Conservation (phyloP, 2,888 invertebrate genomes). For the Thera obeliscata region DNA sequence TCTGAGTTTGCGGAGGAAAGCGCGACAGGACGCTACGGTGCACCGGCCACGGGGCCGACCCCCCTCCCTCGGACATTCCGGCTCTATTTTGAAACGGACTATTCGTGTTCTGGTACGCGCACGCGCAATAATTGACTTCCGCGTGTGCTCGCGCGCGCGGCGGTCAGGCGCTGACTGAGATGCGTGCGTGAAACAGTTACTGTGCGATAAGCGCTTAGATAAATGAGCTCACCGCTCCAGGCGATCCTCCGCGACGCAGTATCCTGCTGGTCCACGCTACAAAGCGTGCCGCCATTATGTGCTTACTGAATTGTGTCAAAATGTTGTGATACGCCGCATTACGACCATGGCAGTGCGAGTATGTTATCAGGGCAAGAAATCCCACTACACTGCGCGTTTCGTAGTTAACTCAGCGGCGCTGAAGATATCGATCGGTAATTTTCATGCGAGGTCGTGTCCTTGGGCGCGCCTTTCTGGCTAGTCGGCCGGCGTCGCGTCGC, state of each 20-base stretch:
- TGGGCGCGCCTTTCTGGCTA: conserved; percentile 79
- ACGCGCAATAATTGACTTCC: conserved; percentile 82
- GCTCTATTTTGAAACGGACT: conserved; percentile 80
- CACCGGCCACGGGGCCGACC: conserved; percentile 90
- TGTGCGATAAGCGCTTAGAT: conserved; percentile 76
- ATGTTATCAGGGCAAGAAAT: conserved; percentile 73
- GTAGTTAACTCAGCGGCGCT: conserved; percentile 59
- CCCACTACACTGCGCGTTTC: conserved; percentile 70
- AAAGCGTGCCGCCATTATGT: conserved; percentile 68
- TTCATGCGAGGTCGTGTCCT: conserved; percentile 82
- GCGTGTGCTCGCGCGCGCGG: conserved; percentile 81
- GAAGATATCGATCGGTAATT: conserved; percentile 75
- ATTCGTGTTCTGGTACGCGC: conserved; percentile 80
- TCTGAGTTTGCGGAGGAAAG: conserved; percentile 68
- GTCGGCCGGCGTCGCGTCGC: conserved; percentile 15
- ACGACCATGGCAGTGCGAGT: conserved; percentile 52
- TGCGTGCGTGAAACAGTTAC: conserved; percentile 67
- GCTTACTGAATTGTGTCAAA: conserved; percentile 27
- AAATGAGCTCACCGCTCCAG: conserved; percentile 81
- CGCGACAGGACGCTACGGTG: conserved; percentile 85
- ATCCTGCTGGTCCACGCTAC: conserved; percentile 77
- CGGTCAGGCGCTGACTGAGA: conserved; percentile 80
- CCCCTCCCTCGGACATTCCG: conserved; percentile 82
- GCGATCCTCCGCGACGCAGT: conserved; percentile 78
- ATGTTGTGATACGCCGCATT: conserved; percentile 41